phyloP scores from a whole-genome alignment of 2,797 vertebrate species.

The Chlorospingus semifuscus region DNA sequence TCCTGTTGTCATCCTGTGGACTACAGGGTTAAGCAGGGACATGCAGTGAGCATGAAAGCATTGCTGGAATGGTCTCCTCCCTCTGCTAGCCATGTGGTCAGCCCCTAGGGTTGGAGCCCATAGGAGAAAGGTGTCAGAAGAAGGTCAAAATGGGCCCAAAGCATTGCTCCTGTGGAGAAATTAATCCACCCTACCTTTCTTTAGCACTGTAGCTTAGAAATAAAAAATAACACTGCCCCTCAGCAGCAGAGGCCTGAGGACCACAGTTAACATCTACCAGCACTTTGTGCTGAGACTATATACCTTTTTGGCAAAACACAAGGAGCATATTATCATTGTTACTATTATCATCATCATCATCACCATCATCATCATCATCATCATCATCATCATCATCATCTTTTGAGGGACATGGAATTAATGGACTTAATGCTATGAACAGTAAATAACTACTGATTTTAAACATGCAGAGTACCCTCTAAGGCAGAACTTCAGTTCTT shows the following conservation, averaged over 20 bases:
- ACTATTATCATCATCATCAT: background rate
- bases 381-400: background rate
- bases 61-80: background rate
- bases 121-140: background rate
- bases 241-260: background rate
- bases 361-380: background rate
- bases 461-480: background rate
- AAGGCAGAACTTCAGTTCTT: background rate
- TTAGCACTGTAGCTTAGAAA: background rate
- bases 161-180: background rate
- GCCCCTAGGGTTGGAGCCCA: fast-evolving
- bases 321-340: background rate
- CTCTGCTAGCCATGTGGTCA: background rate
- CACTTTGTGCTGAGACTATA: background rate
- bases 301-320: background rate
- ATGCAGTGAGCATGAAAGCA: background rate
- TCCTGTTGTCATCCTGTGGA: background rate
- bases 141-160: background rate
- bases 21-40: background rate
- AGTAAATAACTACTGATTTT: background rate
- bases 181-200: background rate
- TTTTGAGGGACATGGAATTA: background rate
- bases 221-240: background rate
- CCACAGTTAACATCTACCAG: background rate
- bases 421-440: background rate